Base-by-base conservation (phyloP, 1,140 invertebrate genomes). In the Trachymyrmex septentrionalis region DNA sequence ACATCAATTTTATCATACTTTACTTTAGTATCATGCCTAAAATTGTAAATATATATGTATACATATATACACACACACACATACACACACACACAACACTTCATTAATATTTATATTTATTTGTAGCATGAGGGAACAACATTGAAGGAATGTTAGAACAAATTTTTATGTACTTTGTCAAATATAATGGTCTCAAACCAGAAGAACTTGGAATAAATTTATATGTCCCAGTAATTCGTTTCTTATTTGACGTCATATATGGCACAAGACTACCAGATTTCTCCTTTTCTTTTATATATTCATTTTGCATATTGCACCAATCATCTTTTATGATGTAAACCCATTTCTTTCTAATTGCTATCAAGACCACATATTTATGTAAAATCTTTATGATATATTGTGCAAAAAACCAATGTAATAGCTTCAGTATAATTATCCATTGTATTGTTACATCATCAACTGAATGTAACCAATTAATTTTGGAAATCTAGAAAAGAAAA, bases 401-500 rank as follows among this genome's bases (percentile, higher is more conserved):
- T 72, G 34, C 14, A 61, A 84, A 73, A 27, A 82, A 84, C 67
- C 80, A 84, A 50, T 75, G 55, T n/a, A 84, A 75, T n/a, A 84
- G n/a, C 21, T 84, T 84, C 2, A 84, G 1, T 48, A 81, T 3
- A 19, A 86, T 50, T 59, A 86, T 86, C 55, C 50, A 81, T 14
- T 3, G 27, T 50, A 16, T 4, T 44, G n/a, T 4, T 44, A 14
- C 27, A 50, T 38, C 48, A 27, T 86, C 19, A 57, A 86, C 57
- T 34, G 6, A 27, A 81, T 86, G 12, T 3, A 81, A 86, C 77
- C 76, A 81, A 0, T 55, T 10, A 50, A 86, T 69, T 16, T 14
- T 34, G 4, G n/a, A 69, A 69, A 81, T 50, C 53, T 86, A 38
- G 2, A 48, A 67, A 44, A 50, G 3, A 71, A 61, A 1, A 66